These are phyloP conservation scores for Drosophila equinoxialis DNA, from an alignment of 1,140 invertebrate species.

Conservation along the genomic window DNA sequence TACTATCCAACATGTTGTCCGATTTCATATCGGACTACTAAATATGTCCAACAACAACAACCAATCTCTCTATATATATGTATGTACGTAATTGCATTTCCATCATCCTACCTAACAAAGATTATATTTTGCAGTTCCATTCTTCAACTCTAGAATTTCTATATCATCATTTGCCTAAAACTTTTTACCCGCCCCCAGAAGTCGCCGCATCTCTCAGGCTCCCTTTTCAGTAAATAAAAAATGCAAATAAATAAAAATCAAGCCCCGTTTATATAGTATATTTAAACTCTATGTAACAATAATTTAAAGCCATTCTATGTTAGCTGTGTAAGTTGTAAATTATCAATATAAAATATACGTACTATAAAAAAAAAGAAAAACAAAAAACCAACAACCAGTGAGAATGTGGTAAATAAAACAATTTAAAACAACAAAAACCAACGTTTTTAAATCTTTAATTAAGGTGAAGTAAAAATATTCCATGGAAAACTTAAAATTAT, in stretches of 20 bases:
- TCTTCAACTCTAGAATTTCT: conserved; percentile 43
- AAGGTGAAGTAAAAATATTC: too few species aligned
- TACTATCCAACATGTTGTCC: conserved; percentile 19
- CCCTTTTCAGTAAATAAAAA: conserved; percentile 17
- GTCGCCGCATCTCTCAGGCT: conserved; percentile 33
- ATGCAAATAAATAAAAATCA: neutral
- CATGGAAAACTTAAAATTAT: too few species aligned
- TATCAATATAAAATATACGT: conserved; percentile 76
- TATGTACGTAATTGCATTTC: conserved; percentile 37
- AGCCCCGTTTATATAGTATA: conserved; percentile 57
- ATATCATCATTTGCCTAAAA: neutral
- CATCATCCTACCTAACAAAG: neutral
- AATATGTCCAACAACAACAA: conserved; percentile 14
- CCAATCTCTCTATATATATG: conserved; percentile 27
- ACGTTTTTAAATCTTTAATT: neutral
- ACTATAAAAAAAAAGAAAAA: conserved; percentile 42
- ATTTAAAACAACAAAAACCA: conserved; percentile 69
- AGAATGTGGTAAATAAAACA: conserved; percentile 73
- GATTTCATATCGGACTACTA: conserved; percentile 5
- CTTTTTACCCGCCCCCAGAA: conserved; percentile 6
- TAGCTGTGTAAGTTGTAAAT: conserved; percentile 77
- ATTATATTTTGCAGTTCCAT: conserved; percentile 54
- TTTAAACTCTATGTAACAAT: conserved; percentile 70
- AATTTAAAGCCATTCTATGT: conserved; percentile 79
- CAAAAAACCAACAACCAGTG: conserved; percentile 66